Evolutionary conservation across 2,888 invertebrate species (phyloP).

Genomic region (Philhelius pedissequus): DNA sequence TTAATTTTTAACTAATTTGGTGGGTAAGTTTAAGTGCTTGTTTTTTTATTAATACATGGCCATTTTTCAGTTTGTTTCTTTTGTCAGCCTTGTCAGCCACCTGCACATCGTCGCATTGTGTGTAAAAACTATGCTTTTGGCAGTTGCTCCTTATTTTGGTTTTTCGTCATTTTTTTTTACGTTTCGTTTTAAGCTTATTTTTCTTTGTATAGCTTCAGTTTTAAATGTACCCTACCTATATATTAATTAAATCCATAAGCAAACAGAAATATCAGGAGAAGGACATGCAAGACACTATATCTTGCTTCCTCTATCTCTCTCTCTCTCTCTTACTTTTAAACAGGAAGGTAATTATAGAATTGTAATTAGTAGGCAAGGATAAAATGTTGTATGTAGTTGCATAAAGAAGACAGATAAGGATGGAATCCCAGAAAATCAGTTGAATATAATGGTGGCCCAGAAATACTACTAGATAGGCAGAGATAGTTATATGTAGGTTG

Average conservation of each 20-base stretch:
- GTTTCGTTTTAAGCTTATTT: neutral
- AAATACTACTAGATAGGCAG: neutral
- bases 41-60: conserved; percentile 21
- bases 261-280: conserved; percentile 41
- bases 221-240: conserved; percentile 24
- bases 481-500: neutral
- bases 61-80: neutral
- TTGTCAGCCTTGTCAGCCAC: neutral
- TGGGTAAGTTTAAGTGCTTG: conserved; percentile 53
- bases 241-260: conserved; percentile 62
- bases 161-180: neutral
- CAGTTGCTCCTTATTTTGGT: conserved; percentile 32
- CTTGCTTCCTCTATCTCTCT: neutral
- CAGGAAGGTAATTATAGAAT: conserved; percentile 57
- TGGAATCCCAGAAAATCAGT: conserved; percentile 14
- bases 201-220: neutral
- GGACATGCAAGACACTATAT: neutral
- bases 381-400: conserved; percentile 27
- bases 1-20: conserved; percentile 47
- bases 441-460: neutral
- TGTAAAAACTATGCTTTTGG: conserved; percentile 36
- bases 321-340: neutral
- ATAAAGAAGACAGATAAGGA: conserved; percentile 40
- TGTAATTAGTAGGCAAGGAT: conserved; percentile 66
- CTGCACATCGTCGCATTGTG: neutral